Percentiles rank a stretch among this genome's conserved stretches.
These are phyloP conservation scores for Barbus barbus DNA, from an alignment of 2,113 vertebrate species.

Conservation along the genomic window DNA sequence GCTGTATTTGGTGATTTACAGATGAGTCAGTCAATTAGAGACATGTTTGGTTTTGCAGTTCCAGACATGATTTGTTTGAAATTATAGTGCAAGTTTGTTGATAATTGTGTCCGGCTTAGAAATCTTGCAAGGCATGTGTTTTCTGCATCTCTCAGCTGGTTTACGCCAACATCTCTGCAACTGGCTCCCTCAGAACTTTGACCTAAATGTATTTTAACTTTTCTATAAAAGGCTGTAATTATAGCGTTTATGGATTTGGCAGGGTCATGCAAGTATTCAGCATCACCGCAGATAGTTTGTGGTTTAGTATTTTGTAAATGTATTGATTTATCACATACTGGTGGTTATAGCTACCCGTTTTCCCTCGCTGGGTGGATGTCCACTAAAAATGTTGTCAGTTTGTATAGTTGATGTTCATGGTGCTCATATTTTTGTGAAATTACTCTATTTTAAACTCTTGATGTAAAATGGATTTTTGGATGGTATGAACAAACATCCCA, in stretches of 20 bases:
- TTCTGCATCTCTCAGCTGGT: constrained; percentile 33
- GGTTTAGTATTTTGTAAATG: constrained; percentile 46
- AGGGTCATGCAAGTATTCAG: constrained; percentile 27
- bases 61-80: constrained; percentile 46
- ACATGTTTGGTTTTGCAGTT: constrained; percentile 36
- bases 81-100: constrained; percentile 46
- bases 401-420: background rate
- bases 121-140: constrained; percentile 49
- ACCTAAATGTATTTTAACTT: constrained; percentile 51
- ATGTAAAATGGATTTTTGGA: background rate
- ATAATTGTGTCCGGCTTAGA: constrained; percentile 30
- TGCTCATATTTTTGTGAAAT: background rate
- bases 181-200: constrained; percentile 39
- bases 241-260: constrained; percentile 50
- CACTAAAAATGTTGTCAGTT: constrained; percentile 13
- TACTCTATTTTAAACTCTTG: background rate
- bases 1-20: background rate
- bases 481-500: background rate
- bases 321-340: constrained; percentile 51
- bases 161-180: constrained; percentile 31
- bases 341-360: constrained; percentile 29
- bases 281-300: constrained; percentile 45
- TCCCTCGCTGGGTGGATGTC: constrained; percentile 17
- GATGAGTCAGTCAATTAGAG: constrained; percentile 24
- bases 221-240: constrained; percentile 52